phyloP scores from a whole-genome alignment of 2,888 invertebrate genomes.

The Trissonchulus latispiculum region DNA sequence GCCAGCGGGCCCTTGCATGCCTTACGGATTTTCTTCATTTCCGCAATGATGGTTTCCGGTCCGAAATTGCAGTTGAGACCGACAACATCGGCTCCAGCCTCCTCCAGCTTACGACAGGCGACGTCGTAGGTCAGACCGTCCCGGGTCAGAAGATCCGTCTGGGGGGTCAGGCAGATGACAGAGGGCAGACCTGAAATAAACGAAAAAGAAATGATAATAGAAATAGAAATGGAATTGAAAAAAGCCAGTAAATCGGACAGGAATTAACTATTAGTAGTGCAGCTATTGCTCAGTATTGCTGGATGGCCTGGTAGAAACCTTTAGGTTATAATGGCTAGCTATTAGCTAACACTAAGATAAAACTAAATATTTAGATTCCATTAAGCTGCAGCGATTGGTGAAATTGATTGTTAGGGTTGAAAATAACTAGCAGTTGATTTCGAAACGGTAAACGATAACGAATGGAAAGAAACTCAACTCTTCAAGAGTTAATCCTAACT shows the following conservation, averaged over 20 bases:
- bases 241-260: not conserved
- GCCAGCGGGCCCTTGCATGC: constrained; percentile 39
- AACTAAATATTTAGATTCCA: too few relatives aligned
- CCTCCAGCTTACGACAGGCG: constrained; percentile 35
- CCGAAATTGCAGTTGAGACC: constrained; percentile 42
- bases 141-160: constrained; percentile 30
- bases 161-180: constrained; percentile 36
- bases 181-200: constrained; percentile 37
- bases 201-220: not conserved
- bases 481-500: too few relatives aligned
- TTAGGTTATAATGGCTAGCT: too few relatives aligned
- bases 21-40: constrained; percentile 34
- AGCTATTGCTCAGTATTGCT: too few relatives aligned
- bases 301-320: too few relatives aligned
- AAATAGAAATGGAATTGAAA: not conserved
- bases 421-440: too few relatives aligned
- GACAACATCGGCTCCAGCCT: constrained; percentile 40
- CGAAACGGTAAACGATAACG: too few relatives aligned
- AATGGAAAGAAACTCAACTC: too few relatives aligned
- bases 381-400: too few relatives aligned
- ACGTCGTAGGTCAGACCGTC: constrained; percentile 37
- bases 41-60: constrained; percentile 37
- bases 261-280: not conserved
- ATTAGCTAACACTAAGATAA: too few relatives aligned
- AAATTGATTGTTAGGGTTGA: too few relatives aligned